phyloP scores from a whole-genome alignment of 1,140 invertebrate genomes.

The Drosophila prosaltans region DNA sequence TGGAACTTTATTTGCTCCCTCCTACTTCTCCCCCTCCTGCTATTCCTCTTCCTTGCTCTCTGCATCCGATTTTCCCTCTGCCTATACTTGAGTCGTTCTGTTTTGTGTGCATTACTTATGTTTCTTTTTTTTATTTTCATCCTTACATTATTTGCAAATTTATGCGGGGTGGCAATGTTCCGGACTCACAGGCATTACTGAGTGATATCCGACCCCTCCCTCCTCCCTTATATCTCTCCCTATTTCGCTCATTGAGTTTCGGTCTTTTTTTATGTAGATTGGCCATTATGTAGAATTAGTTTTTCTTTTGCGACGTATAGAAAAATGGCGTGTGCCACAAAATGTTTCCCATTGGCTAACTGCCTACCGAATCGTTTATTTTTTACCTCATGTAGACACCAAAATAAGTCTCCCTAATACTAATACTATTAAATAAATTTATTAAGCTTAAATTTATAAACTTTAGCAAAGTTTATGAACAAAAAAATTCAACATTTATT shows the following conservation, averaged over 20 bases:
- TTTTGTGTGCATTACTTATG: slow-evolving; percentile 27
- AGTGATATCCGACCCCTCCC: slow-evolving; percentile 28
- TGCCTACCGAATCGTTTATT: not conserved
- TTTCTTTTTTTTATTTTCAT: slow-evolving; percentile 59
- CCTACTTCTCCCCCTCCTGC: not conserved
- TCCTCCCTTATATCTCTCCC: slow-evolving; percentile 27
- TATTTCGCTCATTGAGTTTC: slow-evolving; percentile 69
- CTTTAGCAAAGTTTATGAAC: too few species aligned
- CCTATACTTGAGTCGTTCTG: slow-evolving; percentile 24
- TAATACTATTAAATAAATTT: too few species aligned
- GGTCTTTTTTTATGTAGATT: slow-evolving; percentile 76
- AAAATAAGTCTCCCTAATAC: too few species aligned
- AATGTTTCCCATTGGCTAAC: slow-evolving; percentile 64
- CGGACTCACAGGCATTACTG: slow-evolving; percentile 32
- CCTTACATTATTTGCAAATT: slow-evolving; percentile 79
- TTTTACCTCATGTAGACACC: not conserved
- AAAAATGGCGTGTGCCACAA: slow-evolving; percentile 68
- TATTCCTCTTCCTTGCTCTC: not conserved
- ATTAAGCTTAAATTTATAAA: too few species aligned
- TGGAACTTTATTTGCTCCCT: slow-evolving; percentile 72
- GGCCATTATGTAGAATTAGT: slow-evolving; percentile 77
- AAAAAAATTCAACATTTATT: too few species aligned
- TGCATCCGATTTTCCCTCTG: too few species aligned
- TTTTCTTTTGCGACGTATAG: slow-evolving; percentile 57
- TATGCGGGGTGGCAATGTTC: slow-evolving; percentile 68